Evolutionary conservation across 2,113 vertebrate genomes (phyloP).

Genomic region (Pteropus alecto): DNA sequence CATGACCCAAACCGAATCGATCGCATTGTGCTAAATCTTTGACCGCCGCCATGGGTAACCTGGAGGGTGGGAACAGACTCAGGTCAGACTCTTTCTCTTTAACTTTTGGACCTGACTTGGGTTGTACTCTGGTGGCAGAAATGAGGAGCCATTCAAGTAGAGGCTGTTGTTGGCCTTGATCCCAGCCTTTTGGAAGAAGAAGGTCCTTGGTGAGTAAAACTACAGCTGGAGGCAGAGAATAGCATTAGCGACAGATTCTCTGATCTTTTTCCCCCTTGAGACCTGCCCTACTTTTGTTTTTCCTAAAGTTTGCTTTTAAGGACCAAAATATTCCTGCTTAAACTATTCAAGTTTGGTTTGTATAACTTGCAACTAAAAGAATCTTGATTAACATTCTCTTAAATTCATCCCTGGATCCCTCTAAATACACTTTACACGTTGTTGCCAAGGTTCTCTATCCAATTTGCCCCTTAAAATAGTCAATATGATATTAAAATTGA

Average conservation of each 20-base stretch:
- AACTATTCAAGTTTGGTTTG: not conserved
- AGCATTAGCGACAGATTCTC: too few species aligned
- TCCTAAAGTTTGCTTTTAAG: not conserved
- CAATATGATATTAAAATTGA: not conserved
- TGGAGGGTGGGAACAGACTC: not conserved
- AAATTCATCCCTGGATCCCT: not conserved
- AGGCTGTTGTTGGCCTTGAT: not conserved
- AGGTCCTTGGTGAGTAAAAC: not conserved
- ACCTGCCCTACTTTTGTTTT: not conserved
- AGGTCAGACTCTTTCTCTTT: not conserved
- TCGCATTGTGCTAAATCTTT: not conserved
- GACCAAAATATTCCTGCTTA: not conserved
- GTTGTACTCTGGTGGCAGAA: not conserved
- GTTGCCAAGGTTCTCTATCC: not conserved
- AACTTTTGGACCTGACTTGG: not conserved
- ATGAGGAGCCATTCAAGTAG: not conserved
- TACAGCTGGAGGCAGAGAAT: not conserved
- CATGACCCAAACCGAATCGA: not conserved
- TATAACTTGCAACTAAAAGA: not conserved
- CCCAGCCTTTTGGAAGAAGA: not conserved
- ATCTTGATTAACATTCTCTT: not conserved
- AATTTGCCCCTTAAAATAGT: not conserved
- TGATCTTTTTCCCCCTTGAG: too few species aligned
- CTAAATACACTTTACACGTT: not conserved
- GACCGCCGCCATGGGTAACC: not conserved